Evolutionary conservation across 2,888 invertebrate species (phyloP), one percentile per base, ranked within the genome.

Genomic region (Ophion obscuratus): DNA sequence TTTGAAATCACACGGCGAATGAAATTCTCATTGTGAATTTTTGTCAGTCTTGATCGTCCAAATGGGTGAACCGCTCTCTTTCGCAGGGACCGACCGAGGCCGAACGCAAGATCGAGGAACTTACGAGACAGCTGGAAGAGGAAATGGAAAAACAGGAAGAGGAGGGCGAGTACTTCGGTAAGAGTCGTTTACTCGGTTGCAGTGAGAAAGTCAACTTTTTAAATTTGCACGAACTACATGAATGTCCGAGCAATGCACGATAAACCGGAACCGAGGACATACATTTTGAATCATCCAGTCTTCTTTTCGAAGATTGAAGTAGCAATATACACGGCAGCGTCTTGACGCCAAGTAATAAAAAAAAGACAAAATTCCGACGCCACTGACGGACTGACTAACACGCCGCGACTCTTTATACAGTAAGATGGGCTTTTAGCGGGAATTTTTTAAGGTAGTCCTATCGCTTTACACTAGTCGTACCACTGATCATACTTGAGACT

Each of bases 81-180:
- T 40, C 40, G 20, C 81, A 95, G 94, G 98, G 98, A 3, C 98
- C 98, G 27, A 98, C 98, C 80, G 98, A 98, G 94, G 98, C 98
- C 47, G 98, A 99, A 94, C 96, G 97, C 81, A 99, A 99, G 95
- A 97, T 99, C 91, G 98, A 98, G 94, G 98, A 98, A 92, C 95
- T 99, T 87, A 98, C 98, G 17, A 95, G 98, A 77, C 98, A 98
- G 92, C 95, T 99, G 88, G 99, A 99, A 93, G 98, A 98, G 93
- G 98, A 99, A 95, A 98, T 99, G 97, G 99, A 99, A 94, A 97
- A 98, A 91, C 97, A 98, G 91, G 98, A 98, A 94, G 98, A 98
- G 90, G 98, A 98, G 94, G 99, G 98, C 90, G 99, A 99, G 95
- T 99, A 98, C 94, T 99, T 99, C 95, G 99, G 99, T 98, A 95